Base-by-base conservation (phyloP, 2,797 vertebrate species). In the Ctenopoma multispine region DNA sequence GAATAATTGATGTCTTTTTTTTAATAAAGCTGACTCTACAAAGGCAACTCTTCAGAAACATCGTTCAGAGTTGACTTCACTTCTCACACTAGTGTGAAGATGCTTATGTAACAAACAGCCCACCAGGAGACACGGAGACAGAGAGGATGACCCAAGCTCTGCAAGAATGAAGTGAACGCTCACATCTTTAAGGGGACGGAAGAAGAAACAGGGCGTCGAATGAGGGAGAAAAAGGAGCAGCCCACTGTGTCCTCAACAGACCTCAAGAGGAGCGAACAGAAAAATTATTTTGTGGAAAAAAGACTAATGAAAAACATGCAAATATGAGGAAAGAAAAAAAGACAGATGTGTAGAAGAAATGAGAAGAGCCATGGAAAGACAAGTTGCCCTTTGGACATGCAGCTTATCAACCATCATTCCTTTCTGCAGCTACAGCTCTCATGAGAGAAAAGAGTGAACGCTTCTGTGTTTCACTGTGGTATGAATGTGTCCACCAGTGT, bases 381-480 rank as follows among this genome's bases (percentile, higher is more conserved):
- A 41, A 62, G 24, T 48, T 65, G 44, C 17, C 15, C 56, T 67
- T 71, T 78, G 68, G 72, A 80, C 72, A 74, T 78, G 48, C 47
- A 83, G 79, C 86, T 85, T 79, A 79, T 84, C 83, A 68, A 63
- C 74, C 69, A n/a, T 82, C 80, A 90, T 87, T 89, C 85, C 84
- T 89, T 77, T 75, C 84, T 86, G 75, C 72, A 75, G 79, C 72
- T 57, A 48, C 54, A 38, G 46, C 49, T 54, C 81, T 58, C 87
- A 59, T 34, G 81, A 83, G 80, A 86, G 73, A 55, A 15, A 65
- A 55, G 41, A 62, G 55, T 59, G 55, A 53, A 62, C 15, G 46
- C 40, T 57, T 75, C 43, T 65, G 77, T 62, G 68, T 57, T 15
- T 51, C 12, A 5, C 63, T 43, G 64, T 68, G 56, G 64, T 56